Percentiles rank a stretch among this genome's conserved stretches.
Conservation (phyloP, 2,888 invertebrate species). For the Operophtera brumata region DNA sequence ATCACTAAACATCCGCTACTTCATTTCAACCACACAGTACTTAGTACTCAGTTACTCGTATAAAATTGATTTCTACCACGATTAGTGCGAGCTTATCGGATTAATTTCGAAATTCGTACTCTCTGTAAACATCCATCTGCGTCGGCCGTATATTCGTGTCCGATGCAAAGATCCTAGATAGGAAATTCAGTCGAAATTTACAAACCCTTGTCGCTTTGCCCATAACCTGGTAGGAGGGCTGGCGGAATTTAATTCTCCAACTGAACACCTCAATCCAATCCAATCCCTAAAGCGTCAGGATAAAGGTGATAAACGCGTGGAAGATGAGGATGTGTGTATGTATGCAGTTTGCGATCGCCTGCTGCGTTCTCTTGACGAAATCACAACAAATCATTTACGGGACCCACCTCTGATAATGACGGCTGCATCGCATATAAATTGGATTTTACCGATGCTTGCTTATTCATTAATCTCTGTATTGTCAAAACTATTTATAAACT, state of each 20-base stretch:
- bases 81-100: constrained; percentile 52
- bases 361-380: constrained; percentile 75
- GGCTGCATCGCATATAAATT: constrained; percentile 71
- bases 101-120: constrained; percentile 67
- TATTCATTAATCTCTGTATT: constrained; percentile 50
- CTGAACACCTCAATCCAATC: constrained; percentile 40
- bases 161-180: constrained; percentile 70
- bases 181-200: constrained; percentile 75
- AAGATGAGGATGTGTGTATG: constrained; percentile 57
- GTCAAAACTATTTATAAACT: constrained; percentile 27
- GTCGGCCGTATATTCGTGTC: constrained; percentile 61
- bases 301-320: constrained; percentile 50
- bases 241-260: constrained; percentile 68
- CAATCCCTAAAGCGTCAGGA: constrained; percentile 40
- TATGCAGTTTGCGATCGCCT: constrained; percentile 75
- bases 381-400: constrained; percentile 79
- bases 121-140: constrained; percentile 72
- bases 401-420: constrained; percentile 77
- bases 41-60: constrained; percentile 35
- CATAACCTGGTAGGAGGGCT: constrained; percentile 77
- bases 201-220: constrained; percentile 75
- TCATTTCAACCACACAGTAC: constrained; percentile 50
- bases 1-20: constrained; percentile 71
- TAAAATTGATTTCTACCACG: constrained; percentile 58
- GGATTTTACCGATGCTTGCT: constrained; percentile 63